Conservation (phyloP, 1,140 invertebrate species). For the Drosophila oshimai region DNA sequence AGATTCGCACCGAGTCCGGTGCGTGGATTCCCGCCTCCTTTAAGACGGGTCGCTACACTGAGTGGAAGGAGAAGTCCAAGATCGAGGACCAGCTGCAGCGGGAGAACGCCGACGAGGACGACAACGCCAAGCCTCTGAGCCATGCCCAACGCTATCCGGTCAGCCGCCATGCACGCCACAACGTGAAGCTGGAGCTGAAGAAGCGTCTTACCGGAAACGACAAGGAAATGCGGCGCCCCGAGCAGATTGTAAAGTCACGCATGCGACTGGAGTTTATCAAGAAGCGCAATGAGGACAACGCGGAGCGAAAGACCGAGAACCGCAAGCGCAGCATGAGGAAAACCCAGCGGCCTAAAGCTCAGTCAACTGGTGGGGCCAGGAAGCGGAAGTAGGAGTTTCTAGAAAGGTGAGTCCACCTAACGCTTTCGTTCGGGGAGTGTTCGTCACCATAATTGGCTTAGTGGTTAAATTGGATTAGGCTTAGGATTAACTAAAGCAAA, state of each 20-base stretch:
- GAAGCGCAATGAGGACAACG: conserved; percentile 65
- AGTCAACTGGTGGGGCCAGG: conserved; percentile 25
- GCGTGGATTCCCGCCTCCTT: conserved; percentile 96
- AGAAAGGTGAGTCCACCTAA: neutral
- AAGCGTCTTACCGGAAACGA: conserved; percentile 76
- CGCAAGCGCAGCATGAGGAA: conserved; percentile 79
- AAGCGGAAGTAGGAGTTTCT: conserved; percentile 44
- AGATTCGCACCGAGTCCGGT: conserved; percentile 97
- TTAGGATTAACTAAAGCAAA: too few relatives aligned
- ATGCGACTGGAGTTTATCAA: conserved; percentile 78
- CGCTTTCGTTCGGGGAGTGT: neutral
- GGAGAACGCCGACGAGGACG: conserved; percentile 85
- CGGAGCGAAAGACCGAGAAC: conserved; percentile 57
- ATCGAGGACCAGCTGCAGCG: conserved; percentile 85
- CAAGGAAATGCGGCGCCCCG: conserved; percentile 86
- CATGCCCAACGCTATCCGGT: conserved; percentile 83
- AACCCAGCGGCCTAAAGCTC: conserved; percentile 47
- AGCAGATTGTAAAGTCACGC: conserved; percentile 88
- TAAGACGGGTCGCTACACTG: conserved; percentile 93
- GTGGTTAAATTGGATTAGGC: too few relatives aligned
- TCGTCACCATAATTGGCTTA: neutral
- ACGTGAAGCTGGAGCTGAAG: conserved; percentile 85
- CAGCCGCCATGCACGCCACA: conserved; percentile 86
- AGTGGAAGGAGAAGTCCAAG: conserved; percentile 94
- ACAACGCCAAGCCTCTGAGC: conserved; percentile 67